These are phyloP conservation scores for Neocrepidodera transversa DNA, from an alignment of 2,888 invertebrate genomes.

Conservation along the genomic window DNA sequence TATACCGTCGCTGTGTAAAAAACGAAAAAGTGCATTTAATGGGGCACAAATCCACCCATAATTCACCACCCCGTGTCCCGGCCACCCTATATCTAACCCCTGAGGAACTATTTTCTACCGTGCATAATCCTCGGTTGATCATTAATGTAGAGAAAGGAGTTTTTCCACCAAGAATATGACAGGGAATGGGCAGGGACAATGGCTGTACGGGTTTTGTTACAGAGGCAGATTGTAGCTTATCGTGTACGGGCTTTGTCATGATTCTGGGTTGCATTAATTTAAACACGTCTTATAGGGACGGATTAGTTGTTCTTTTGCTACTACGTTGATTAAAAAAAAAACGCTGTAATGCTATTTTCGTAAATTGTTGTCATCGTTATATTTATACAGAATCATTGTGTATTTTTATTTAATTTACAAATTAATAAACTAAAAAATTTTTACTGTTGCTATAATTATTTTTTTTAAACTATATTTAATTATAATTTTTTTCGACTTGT, in stretches of 20 bases:
- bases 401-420: too few relatives aligned
- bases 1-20: conserved; percentile 20
- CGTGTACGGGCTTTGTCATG: conserved; percentile 13
- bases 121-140: conserved; percentile 25
- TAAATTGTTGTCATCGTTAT: too few relatives aligned
- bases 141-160: conserved; percentile 21
- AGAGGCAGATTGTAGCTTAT: conserved; percentile 17
- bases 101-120: conserved; percentile 24
- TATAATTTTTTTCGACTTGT: too few relatives aligned
- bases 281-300: background rate
- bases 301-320: background rate
- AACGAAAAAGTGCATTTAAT: conserved; percentile 31
- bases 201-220: conserved; percentile 17
- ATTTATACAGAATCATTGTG: too few relatives aligned
- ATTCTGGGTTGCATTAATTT: conserved; percentile 22
- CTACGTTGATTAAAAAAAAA: too few relatives aligned
- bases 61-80: conserved; percentile 30
- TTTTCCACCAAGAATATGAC: conserved; percentile 22
- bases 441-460: too few relatives aligned
- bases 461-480: too few relatives aligned
- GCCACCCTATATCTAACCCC: conserved; percentile 26
- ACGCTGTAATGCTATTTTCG: too few relatives aligned
- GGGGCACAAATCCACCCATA: conserved; percentile 31
- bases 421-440: too few relatives aligned
- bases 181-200: conserved; percentile 9